Evolutionary conservation across 2,797 vertebrate genomes (phyloP).

Genomic region (Echiichthys vipera): DNA sequence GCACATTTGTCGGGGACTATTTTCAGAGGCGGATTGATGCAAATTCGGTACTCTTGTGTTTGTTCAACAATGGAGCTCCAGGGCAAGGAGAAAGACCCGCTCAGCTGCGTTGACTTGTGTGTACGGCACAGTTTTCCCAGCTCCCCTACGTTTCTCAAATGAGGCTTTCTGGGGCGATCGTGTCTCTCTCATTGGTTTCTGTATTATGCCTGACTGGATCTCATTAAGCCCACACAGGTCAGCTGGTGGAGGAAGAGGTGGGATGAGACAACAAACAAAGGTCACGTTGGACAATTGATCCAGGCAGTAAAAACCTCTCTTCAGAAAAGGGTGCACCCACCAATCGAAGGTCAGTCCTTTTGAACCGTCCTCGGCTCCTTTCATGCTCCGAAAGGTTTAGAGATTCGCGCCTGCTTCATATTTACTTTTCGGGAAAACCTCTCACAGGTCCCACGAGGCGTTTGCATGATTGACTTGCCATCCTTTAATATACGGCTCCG

Average conservation of each 20-base stretch:
- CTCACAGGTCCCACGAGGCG: conserved; percentile 11
- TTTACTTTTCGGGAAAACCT: conserved; percentile 39
- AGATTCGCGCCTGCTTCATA: not conserved
- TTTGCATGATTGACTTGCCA: conserved; percentile 36
- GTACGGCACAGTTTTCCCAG: too few species aligned
- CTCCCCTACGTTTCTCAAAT: too few species aligned
- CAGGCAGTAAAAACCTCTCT: conserved; percentile 4
- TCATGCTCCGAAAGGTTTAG: not conserved
- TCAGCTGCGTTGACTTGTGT: too few species aligned
- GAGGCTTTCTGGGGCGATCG: too few species aligned
- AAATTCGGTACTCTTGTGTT: too few species aligned
- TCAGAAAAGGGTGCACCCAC: not conserved
- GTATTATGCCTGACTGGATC: not conserved
- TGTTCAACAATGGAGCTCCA: too few species aligned
- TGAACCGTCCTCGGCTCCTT: not conserved
- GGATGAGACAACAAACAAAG: conserved; percentile 26
- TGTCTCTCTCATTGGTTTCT: conserved; percentile 1
- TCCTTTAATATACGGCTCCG: conserved; percentile 32
- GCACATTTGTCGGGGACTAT: too few species aligned
- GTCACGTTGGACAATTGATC: conserved; percentile 51
- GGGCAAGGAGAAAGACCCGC: too few species aligned
- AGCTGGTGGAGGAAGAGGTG: conserved; percentile 13
- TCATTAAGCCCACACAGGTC: conserved; percentile 10
- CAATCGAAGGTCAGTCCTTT: conserved; percentile 15
- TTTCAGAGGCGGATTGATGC: too few species aligned